These are phyloP conservation scores for Columba janthina DNA, from an alignment of 2,113 vertebrate species.

Conservation along the genomic window DNA sequence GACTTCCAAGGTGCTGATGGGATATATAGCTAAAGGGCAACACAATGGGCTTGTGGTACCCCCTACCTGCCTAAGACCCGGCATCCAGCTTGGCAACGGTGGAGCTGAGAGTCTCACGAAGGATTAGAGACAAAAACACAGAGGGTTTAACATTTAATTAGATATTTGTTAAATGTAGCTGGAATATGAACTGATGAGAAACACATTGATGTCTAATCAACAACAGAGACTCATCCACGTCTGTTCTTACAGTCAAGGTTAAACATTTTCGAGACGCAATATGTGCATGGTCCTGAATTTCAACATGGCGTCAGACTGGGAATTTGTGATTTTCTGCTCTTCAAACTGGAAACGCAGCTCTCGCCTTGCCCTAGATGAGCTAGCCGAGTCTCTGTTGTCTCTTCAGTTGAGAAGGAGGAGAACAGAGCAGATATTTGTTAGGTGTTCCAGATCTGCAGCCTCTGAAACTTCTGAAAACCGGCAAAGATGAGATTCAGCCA, in stretches of 20 bases:
- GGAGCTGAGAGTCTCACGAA: not conserved
- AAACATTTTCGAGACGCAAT: conserved; percentile 26
- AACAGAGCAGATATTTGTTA: not conserved
- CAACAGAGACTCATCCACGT: not conserved
- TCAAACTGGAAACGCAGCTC: not conserved
- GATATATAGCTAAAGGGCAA: not conserved
- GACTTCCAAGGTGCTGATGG: not conserved
- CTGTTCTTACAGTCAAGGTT: conserved; percentile 23
- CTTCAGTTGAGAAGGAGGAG: not conserved
- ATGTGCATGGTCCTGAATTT: not conserved
- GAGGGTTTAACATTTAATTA: conserved; percentile 31
- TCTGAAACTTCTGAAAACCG: not conserved
- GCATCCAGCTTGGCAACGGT: not conserved
- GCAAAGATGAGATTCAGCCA: not conserved
- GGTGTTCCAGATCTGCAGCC: not conserved
- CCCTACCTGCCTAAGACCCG: not conserved
- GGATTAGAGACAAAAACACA: not conserved
- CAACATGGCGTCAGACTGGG: not conserved
- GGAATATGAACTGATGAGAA: conserved; percentile 63
- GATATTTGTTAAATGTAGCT: not conserved
- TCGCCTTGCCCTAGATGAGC: not conserved
- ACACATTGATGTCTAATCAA: conserved; percentile 34
- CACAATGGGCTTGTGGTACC: not conserved
- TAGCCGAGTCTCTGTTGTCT: not conserved
- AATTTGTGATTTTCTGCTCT: not conserved